Base-by-base conservation (phyloP, 2,888 invertebrate genomes). In the Ethmia dodecea region DNA sequence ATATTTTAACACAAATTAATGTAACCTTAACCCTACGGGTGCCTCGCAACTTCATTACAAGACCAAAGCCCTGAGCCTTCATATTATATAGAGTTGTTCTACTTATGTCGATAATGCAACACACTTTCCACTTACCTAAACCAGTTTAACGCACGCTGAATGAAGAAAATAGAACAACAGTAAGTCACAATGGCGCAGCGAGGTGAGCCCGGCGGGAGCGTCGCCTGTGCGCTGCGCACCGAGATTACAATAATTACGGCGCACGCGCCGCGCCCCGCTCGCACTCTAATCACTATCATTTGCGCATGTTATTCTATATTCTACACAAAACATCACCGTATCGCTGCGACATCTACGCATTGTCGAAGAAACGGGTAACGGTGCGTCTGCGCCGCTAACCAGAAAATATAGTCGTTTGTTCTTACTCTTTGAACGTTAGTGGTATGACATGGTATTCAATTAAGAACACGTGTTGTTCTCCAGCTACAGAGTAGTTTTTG, bases 211-310 rank as follows among this genome's bases (percentile, higher is more conserved):
- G 24, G n/a, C 31, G 24, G 22, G 18, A 22, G 37, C 33, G 29
- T 13, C 47, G 46, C 41, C 48, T n/a, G n/a, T n/a, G 55, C 50
- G 60, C 52, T 54, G 62, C 58, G 57, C 55, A 42, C 56, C 48
- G 55, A 70, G 75, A 86, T 84, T 80, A 86, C 73, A 84, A 81
- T 79, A 79, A 84, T 86, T 83, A 86, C 67, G 67, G 67, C 57
- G 73, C 81, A 76, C 80, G 74, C 78, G 80, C 68, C 68, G 60
- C 69, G 55, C 72, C 70, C 64, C 59, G 51, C 54, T 59, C 56
- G 55, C 60, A 54, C 60, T 59, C 60, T 83, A 84, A 84, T 80
- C 75, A 84, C 83, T 83, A 74, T 84, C 71, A 84, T 86, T 86
- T 84, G 74, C 77, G 60, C 76, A 68, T 79, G 80, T 81, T 80